Evolutionary conservation across 1,140 invertebrate species (phyloP).

Genomic region (Steinernema feltiae): DNA sequence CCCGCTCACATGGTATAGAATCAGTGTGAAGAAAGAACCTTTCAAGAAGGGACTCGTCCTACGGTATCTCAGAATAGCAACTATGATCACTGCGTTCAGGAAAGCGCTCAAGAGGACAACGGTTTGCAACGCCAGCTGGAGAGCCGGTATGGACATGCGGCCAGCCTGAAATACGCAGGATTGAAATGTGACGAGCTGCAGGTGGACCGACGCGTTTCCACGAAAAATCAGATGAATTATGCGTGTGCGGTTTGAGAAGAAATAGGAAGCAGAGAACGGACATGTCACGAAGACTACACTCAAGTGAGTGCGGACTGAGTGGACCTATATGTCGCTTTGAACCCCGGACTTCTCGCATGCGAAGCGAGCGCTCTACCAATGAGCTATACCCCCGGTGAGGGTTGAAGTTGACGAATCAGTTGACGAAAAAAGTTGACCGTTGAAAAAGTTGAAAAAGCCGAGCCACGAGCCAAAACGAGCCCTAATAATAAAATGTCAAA

Average conservation of each 20-base stretch:
- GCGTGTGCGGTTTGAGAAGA: too few relatives aligned
- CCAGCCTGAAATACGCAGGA: neutral
- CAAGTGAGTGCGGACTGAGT: too few relatives aligned
- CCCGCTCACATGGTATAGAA: neutral
- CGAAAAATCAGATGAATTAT: too few relatives aligned
- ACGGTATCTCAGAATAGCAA: neutral
- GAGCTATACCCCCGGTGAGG: constrained; percentile 48
- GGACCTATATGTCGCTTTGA: too few relatives aligned
- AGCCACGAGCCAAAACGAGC: too few relatives aligned
- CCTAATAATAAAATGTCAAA: too few relatives aligned
- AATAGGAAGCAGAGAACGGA: too few relatives aligned
- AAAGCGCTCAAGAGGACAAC: neutral
- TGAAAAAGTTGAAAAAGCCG: too few relatives aligned
- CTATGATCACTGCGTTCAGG: neutral
- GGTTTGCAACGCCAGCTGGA: neutral
- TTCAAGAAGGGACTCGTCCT: neutral
- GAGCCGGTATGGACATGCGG: neutral
- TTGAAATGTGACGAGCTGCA: neutral
- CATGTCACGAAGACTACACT: too few relatives aligned
- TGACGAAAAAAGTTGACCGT: too few relatives aligned
- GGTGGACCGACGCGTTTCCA: too few relatives aligned
- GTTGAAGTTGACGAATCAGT: too few relatives aligned
- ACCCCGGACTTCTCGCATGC: constrained; percentile 36
- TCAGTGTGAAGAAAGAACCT: neutral
- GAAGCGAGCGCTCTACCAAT: constrained; percentile 46